These are phyloP conservation scores for Limonius californicus DNA, from an alignment of 1,140 invertebrate species.

Conservation along the genomic window DNA sequence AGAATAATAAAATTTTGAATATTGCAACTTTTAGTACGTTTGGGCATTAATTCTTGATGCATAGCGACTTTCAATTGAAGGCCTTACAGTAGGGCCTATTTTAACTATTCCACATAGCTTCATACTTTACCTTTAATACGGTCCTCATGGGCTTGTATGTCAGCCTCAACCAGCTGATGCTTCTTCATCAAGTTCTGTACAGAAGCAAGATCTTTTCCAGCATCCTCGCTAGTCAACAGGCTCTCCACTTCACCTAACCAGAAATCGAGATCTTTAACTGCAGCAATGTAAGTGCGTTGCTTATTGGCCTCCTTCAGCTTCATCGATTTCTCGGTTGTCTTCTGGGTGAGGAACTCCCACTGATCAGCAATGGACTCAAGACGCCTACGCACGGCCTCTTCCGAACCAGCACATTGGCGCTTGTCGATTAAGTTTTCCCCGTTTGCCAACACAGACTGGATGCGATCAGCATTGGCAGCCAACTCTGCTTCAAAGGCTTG, in stretches of 20 bases:
- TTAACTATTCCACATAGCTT: too few species aligned
- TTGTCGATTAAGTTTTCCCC: constrained; percentile 95
- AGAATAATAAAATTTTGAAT: too few species aligned
- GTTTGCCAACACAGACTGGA: constrained; percentile 92
- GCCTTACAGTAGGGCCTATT: too few species aligned
- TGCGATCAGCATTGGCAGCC: constrained; percentile 96
- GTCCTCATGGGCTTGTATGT: constrained; percentile 94
- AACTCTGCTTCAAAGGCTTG: constrained; percentile 99
- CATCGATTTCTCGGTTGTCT: constrained; percentile 95
- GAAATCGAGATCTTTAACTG: constrained; percentile 99
- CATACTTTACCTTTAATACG: constrained; percentile 83
- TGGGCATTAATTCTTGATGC: too few species aligned
- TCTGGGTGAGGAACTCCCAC: constrained; percentile 97
- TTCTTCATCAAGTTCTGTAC: constrained; percentile 99
- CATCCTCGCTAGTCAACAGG: constrained; percentile 93
- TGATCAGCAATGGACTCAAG: constrained; percentile 95
- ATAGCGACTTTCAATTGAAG: too few species aligned
- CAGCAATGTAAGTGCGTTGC: constrained; percentile 97
- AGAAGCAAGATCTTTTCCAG: constrained; percentile 95
- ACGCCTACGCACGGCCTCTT: constrained; percentile 86
- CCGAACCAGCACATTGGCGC: constrained; percentile 86
- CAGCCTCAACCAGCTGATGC: constrained; percentile 96
- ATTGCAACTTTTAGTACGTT: too few species aligned
- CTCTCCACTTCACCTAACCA: constrained; percentile 99
- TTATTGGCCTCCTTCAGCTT: constrained; percentile 99